A percentile compares a stretch with the other conserved stretches of the same genome.
These are phyloP conservation scores for Brachypodius melanocephalos DNA, from an alignment of 2,113 vertebrate genomes.

Conservation along the genomic window DNA sequence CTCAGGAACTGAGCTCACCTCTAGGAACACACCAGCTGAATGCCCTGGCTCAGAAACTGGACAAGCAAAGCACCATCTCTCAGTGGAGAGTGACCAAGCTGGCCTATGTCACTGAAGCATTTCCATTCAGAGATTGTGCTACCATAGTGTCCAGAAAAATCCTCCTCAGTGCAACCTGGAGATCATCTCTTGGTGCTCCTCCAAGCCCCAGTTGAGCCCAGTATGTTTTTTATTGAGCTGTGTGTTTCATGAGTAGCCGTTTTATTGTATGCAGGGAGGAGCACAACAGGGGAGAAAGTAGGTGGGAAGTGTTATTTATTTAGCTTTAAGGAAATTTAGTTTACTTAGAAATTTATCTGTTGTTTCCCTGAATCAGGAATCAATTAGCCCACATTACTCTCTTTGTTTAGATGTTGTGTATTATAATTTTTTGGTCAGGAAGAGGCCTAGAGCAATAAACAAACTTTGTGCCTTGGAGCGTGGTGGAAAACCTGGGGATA, in stretches of 20 bases:
- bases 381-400: neutral
- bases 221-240: neutral
- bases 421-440: neutral
- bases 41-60: rapidly evolving
- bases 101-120: neutral
- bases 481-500: neutral
- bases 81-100: neutral
- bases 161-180: neutral
- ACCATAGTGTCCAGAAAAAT: neutral
- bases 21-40: neutral
- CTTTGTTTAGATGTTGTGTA: constrained; percentile 1
- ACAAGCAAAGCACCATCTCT: neutral
- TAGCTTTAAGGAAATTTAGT: neutral
- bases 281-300: neutral
- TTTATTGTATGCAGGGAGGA: neutral
- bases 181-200: neutral
- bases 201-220: neutral
- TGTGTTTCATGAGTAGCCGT: neutral
- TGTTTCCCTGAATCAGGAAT: constrained; percentile 24
- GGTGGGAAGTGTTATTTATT: neutral
- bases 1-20: neutral
- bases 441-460: constrained; percentile 12
- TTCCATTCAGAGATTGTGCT: neutral
- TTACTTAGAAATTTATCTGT: constrained; percentile 6
- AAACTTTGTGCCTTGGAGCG: neutral